These are phyloP conservation scores for Pachyrhynchus sulphureomaculatus DNA, from an alignment of 1,140 invertebrate genomes.

Conservation along the genomic window DNA sequence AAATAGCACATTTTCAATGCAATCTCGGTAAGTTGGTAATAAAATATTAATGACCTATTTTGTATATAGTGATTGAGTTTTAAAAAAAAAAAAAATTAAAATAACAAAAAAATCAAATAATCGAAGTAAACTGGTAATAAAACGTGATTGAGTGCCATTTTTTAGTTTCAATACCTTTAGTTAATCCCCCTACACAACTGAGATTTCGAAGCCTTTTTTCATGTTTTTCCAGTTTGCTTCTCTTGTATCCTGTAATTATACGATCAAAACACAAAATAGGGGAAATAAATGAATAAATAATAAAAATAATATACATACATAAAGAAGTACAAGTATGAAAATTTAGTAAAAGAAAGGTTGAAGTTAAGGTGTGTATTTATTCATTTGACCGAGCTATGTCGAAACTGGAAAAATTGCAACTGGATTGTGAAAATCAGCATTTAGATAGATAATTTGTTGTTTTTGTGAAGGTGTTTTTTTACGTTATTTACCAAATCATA, in stretches of 20 bases:
- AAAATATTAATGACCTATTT: no score
- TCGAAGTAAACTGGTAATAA: conserved; percentile 10
- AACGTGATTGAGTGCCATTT: conserved; percentile 21
- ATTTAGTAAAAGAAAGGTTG: background rate
- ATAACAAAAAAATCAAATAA: no score
- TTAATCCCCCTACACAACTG: conserved; percentile 68
- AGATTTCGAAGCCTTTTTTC: conserved; percentile 65
- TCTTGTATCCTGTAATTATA: conserved; percentile 59
- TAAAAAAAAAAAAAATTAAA: no score
- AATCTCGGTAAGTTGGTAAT: no score
- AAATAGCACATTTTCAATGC: no score
- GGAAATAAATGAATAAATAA: conserved; percentile 3
- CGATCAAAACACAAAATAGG: conserved; percentile 24
- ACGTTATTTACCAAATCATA: no score
- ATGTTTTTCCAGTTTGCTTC: conserved; percentile 63
- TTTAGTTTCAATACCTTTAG: conserved; percentile 68
- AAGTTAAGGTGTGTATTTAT: background rate
- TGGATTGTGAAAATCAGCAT: no score
- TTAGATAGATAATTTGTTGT: no score
- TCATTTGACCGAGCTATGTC: background rate
- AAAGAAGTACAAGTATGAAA: background rate
- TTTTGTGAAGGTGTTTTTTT: no score
- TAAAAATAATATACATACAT: conserved; percentile 2
- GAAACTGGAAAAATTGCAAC: no score
- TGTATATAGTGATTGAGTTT: no score